Evolutionary conservation across 1,140 invertebrate species (phyloP).

Genomic region (Brachionus rubens): DNA sequence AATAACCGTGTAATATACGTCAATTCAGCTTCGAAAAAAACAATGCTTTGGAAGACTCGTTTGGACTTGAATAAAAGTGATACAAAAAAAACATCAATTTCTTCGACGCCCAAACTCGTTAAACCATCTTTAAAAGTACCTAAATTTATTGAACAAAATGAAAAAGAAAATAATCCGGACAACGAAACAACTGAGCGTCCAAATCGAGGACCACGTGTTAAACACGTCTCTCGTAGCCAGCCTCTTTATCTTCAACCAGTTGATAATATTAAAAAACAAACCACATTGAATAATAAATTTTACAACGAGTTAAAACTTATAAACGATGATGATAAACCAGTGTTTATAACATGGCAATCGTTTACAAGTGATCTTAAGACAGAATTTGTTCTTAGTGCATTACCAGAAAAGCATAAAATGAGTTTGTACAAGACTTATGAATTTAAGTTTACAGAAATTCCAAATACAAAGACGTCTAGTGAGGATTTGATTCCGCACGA

Average conservation of each 20-base stretch:
- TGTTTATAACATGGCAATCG: conserved; percentile 23
- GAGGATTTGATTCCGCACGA: neutral
- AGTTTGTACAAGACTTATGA: conserved; percentile 19
- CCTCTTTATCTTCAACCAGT: neutral
- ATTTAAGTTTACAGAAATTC: neutral
- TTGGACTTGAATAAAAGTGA: conserved; percentile 9
- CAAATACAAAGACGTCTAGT: neutral
- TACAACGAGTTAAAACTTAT: neutral
- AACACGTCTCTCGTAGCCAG: conserved; percentile 15
- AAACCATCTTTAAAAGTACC: neutral
- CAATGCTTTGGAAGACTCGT: conserved; percentile 34
- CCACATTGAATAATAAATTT: neutral
- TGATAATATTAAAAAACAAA: neutral
- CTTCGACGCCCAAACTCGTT: too few species aligned
- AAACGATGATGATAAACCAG: neutral
- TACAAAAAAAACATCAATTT: too few species aligned
- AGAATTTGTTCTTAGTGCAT: conserved; percentile 10
- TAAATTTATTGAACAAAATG: neutral
- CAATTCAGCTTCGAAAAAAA: conserved; percentile 40
- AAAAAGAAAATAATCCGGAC: conserved; percentile 1
- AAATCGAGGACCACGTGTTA: conserved; percentile 18
- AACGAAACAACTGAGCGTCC: neutral
- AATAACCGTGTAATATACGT: conserved; percentile 46
- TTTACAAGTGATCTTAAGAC: conserved; percentile 41
- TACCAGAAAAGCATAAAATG: conserved; percentile 14